Evolutionary conservation across 2,888 invertebrate genomes (phyloP), one percentile per base, ranked within the genome.

Genomic region (Limnephilus lunatus): DNA sequence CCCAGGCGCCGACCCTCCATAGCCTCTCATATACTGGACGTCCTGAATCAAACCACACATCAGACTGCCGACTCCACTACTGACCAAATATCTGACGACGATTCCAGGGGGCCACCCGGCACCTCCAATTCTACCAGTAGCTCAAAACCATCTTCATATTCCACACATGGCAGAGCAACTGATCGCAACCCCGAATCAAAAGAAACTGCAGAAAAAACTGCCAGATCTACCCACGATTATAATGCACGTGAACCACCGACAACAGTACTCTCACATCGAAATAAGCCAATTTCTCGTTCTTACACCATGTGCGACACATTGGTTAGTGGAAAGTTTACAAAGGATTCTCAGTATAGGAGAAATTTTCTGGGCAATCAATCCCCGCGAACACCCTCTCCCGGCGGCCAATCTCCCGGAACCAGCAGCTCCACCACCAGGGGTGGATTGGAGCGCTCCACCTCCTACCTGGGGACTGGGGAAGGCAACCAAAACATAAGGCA

Each of bases 61-160:
- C 68, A 68, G 68, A 68, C 68, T 68, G 68, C 68, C n/a, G 68
- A 68, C n/a, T 68, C 68, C 68, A 68, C 68, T 68, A 68, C 68
- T 25, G 68, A 68, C 9, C 68, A n/a, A 68, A 68, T 25, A 68
- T 68, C n/a, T 68, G 68, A 7, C 9, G 25, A 9, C 68, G 68
- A 68, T 68, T 68, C 25, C n/a, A 0, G 25, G 1, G n/a, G 25
- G 25, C 7, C 5, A n/a, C 68, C 68, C 25, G 68, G 68, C 68
- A 9, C 68, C 68, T 68, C 68, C 25, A 7, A 68, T n/a, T 9
- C 68, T 68, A 68, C 68, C 68, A n/a, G 25, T n/a, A 68, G 25
- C 25, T 25, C 68, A 68, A 68, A 25, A 68, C 25, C 68, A n/a
- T 25, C 9, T 68, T 68, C 68, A 5, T 68, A 68, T n/a, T 68